A percentile compares a stretch with the other conserved stretches of the same genome.
Evolutionary conservation across 2,888 invertebrate species (phyloP).

Genomic region (Lochmaea capreae): DNA sequence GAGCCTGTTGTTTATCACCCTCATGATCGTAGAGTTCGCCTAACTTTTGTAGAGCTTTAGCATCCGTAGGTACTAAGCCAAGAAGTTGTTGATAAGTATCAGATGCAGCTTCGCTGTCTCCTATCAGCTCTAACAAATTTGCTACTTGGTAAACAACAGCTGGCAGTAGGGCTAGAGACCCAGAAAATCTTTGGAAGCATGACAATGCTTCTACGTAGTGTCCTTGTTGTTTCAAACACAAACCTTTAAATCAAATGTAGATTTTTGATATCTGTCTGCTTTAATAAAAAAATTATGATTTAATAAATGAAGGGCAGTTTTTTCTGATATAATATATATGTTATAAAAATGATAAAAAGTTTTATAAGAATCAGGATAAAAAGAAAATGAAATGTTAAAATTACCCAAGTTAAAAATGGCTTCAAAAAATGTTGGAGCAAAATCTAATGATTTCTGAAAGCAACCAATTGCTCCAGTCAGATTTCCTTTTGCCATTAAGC

Average conservation of each 20-base stretch:
- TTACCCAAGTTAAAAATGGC: constrained; percentile 84
- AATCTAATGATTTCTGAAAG: constrained; percentile 80
- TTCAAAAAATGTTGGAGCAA: constrained; percentile 85
- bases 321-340: too few species aligned
- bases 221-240: constrained; percentile 76
- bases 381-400: background rate
- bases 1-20: constrained; percentile 92
- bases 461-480: constrained; percentile 78
- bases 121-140: constrained; percentile 78
- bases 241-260: constrained; percentile 64
- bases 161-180: constrained; percentile 69
- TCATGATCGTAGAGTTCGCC: constrained; percentile 91
- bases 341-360: background rate
- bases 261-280: too few species aligned
- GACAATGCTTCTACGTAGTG: constrained; percentile 81
- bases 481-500: constrained; percentile 77
- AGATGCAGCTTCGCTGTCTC: constrained; percentile 72
- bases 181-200: constrained; percentile 80
- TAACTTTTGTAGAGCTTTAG: constrained; percentile 87
- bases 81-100: constrained; percentile 81
- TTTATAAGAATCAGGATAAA: background rate
- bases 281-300: background rate
- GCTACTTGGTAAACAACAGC: constrained; percentile 79
- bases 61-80: constrained; percentile 88
- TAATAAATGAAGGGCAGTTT: background rate